These are phyloP conservation scores for Paramacrobiotus metropolitanus DNA, from an alignment of 1,140 invertebrate genomes.

Conservation along the genomic window DNA sequence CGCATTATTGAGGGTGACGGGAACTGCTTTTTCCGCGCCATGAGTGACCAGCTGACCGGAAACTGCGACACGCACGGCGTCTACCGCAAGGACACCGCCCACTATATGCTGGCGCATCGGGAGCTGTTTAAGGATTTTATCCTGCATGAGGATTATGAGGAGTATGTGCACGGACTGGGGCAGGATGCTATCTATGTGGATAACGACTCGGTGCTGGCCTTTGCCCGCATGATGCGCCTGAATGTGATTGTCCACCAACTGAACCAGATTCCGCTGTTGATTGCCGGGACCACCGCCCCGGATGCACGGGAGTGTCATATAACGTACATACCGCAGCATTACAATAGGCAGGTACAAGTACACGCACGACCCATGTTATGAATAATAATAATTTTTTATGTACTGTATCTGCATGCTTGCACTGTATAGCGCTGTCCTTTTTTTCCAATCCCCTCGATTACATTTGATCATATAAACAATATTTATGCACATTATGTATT, in stretches of 20 bases:
- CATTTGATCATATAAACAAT: too few species aligned
- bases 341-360: too few species aligned
- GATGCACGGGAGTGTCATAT: background rate
- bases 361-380: too few species aligned
- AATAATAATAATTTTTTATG: too few species aligned
- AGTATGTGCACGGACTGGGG: background rate
- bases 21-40: conserved; percentile 1
- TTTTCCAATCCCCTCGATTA: too few species aligned
- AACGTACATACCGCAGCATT: conserved; percentile 1
- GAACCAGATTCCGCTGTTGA: background rate
- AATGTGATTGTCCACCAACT: conserved; percentile 1
- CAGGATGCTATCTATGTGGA: conserved; percentile 1
- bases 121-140: background rate
- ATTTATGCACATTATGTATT: too few species aligned
- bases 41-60: background rate
- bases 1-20: background rate
- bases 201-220: background rate
- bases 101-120: background rate
- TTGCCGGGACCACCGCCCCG: background rate
- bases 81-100: background rate
- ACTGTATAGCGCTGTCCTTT: too few species aligned
- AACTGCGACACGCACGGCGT: background rate
- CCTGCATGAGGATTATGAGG: background rate
- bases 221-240: background rate
- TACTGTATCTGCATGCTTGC: too few species aligned